phyloP scores from a whole-genome alignment of 2,113 vertebrate genomes.

The Brienomyrus longianalis region DNA sequence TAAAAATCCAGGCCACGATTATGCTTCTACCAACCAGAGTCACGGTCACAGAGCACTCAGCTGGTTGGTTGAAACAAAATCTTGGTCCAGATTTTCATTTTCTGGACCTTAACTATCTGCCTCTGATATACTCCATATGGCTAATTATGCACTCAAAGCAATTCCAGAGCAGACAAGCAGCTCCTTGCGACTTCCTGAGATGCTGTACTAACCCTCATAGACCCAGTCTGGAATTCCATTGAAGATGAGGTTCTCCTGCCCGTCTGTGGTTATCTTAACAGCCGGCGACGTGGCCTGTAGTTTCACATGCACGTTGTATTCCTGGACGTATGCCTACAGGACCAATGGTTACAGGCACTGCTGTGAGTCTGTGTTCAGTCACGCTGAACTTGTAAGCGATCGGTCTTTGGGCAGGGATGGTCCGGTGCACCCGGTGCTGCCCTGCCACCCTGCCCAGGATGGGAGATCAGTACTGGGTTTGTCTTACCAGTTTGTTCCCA shows the following conservation, averaged over 20 bases:
- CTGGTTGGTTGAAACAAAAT: neutral
- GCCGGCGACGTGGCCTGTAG: slow-evolving; percentile 51
- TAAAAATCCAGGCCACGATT: neutral
- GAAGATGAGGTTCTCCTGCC: slow-evolving; percentile 69
- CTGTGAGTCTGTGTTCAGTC: neutral
- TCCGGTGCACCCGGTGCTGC: neutral
- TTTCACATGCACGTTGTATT: slow-evolving; percentile 81
- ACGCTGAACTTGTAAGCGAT: neutral
- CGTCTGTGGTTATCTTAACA: slow-evolving; percentile 66
- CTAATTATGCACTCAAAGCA: neutral
- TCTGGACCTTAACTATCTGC: too few relatives aligned
- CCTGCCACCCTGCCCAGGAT: neutral
- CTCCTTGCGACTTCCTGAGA: neutral
- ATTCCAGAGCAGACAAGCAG: neutral
- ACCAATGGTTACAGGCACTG: neutral
- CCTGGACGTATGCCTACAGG: slow-evolving; percentile 75
- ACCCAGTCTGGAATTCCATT: slow-evolving; percentile 97
- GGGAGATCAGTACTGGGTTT: neutral
- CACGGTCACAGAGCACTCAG: neutral
- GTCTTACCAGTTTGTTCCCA: slow-evolving; percentile 83
- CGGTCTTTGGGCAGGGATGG: neutral
- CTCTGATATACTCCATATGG: neutral
- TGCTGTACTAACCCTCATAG: slow-evolving; percentile 79
- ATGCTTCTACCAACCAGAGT: neutral
- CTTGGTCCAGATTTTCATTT: neutral